Evolutionary conservation across 2,888 invertebrate species (phyloP), one percentile per base, ranked within the genome.

Genomic region (Luffia ferchaultella): DNA sequence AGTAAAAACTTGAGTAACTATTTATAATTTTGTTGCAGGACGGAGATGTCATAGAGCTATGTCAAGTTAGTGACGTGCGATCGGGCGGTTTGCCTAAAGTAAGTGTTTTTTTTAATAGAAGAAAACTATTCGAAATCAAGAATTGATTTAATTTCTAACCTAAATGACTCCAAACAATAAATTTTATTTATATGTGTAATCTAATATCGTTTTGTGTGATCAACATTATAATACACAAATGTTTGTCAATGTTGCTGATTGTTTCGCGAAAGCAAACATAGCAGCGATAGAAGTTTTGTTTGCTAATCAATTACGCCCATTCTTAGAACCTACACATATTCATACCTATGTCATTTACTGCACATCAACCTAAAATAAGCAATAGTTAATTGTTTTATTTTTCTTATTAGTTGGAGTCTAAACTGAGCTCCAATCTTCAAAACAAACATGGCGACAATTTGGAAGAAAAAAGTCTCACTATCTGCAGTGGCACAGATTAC

Each of bases 401-500:
- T n/a, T n/a, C n/a, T n/a, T n/a, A n/a, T n/a, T n/a, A n/a, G 30
- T 76, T 95, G 93, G 97, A 97, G 73, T 88, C 90, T 1, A 93
- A 95, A 71, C 82, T 97, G 50, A 85, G 87, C 55, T 87, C 86
- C 64, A 93, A 92, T 67, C 83, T 98, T 50, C 78, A 87, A 49
- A 89, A 88, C 67, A 94, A 95, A 66, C 92, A 95, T 65, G 94
- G 95, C 1, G 89, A 89, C 58, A 88, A 85, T 54, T 70, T 98
- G 56, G 98, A 98, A 63, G 96, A 96, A 55, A 93, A 96, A 68
- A 97, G 97, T 2, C 84, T 99, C 48, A 97, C 98, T 54, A 95
- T 99, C 66, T 98, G 98, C 79, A 97, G 97, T 67, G 98, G 98
- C 12, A 95, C 96, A 16, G 99, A 99, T 82, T 95, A 99, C 76